Percentiles rank a stretch among this genome's conserved stretches.
Conservation (phyloP, 2,113 vertebrate species). For the Leucosticte australis region DNA sequence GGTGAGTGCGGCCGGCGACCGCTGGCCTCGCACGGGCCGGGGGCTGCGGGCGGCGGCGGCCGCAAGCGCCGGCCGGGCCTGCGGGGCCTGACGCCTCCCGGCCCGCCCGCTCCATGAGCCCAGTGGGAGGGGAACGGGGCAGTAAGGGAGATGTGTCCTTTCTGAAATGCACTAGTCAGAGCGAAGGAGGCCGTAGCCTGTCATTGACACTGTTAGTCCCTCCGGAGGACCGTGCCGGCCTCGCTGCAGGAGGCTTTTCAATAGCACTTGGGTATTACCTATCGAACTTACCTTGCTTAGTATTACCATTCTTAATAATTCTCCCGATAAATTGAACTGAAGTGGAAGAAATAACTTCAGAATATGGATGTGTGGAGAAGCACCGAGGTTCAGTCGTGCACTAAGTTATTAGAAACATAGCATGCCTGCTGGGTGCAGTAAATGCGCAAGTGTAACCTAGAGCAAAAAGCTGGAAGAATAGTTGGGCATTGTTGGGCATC, state of each 20-base stretch:
- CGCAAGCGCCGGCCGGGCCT: background rate
- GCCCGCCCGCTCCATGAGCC: rapidly evolving
- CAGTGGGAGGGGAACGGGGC: rapidly evolving
- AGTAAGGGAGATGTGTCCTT: rapidly evolving
- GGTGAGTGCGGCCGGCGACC: conserved; percentile 66
- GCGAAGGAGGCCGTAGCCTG: rapidly evolving
- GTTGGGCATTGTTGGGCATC: background rate
- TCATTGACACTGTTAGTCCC: rapidly evolving
- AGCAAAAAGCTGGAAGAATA: background rate
- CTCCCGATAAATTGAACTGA: background rate
- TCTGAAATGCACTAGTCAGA: rapidly evolving
- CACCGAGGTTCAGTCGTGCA: background rate
- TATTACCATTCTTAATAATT: rapidly evolving
- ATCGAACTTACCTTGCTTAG: background rate
- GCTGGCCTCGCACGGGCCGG: background rate
- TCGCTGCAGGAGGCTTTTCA: background rate
- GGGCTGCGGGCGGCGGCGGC: background rate
- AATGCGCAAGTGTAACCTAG: background rate
- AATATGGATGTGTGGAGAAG: background rate
- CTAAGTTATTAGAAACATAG: background rate
- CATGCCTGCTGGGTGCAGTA: background rate
- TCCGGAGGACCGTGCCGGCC: rapidly evolving
- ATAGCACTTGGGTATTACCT: rapidly evolving
- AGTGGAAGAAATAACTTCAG: background rate
- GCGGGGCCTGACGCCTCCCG: background rate